Percentiles rank a stretch among this genome's conserved stretches.
Evolutionary conservation across 2,113 vertebrate species (phyloP).

Genomic region (Podarcis muralis): DNA sequence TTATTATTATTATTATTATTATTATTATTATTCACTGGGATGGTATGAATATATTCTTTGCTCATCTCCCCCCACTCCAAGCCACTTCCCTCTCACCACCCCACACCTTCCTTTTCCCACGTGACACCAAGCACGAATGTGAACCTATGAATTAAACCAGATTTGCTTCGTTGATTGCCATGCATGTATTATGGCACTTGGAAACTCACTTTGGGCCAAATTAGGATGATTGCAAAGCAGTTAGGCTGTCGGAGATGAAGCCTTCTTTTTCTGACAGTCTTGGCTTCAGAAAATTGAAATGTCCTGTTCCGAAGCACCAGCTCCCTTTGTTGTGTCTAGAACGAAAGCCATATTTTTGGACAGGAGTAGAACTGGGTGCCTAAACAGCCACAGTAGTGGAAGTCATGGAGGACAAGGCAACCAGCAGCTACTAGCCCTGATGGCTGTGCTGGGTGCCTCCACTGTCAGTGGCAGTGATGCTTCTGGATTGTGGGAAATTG

Average conservation of each 20-base stretch:
- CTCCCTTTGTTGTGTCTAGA: neutral
- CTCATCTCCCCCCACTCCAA: slow-evolving; percentile 43
- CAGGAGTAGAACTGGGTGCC: neutral
- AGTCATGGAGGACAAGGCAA: neutral
- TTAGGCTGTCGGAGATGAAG: slow-evolving; percentile 69
- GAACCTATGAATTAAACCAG: slow-evolving; percentile 65
- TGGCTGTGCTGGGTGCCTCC: too few relatives aligned
- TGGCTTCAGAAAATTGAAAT: slow-evolving; percentile 30
- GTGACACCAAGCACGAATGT: slow-evolving; percentile 55
- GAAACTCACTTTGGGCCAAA: slow-evolving; percentile 73
- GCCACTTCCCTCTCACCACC: neutral
- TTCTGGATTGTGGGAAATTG: too few relatives aligned
- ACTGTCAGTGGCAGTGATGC: too few relatives aligned
- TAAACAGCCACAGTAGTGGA: neutral
- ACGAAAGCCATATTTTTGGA: slow-evolving; percentile 3
- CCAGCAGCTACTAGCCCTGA: too few relatives aligned
- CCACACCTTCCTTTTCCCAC: accelerated
- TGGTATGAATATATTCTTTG: slow-evolving; percentile 32
- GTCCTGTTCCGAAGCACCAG: neutral
- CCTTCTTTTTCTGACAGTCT: slow-evolving; percentile 53
- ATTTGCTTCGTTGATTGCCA: slow-evolving; percentile 67
- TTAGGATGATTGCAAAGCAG: slow-evolving; percentile 74
- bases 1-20: slow-evolving; percentile 34
- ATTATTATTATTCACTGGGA: slow-evolving; percentile 38
- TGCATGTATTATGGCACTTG: slow-evolving; percentile 67